Evolutionary conservation across 2,113 vertebrate genomes (phyloP), one percentile per base, ranked within the genome.

Genomic region (Amblyornis subalaris): DNA sequence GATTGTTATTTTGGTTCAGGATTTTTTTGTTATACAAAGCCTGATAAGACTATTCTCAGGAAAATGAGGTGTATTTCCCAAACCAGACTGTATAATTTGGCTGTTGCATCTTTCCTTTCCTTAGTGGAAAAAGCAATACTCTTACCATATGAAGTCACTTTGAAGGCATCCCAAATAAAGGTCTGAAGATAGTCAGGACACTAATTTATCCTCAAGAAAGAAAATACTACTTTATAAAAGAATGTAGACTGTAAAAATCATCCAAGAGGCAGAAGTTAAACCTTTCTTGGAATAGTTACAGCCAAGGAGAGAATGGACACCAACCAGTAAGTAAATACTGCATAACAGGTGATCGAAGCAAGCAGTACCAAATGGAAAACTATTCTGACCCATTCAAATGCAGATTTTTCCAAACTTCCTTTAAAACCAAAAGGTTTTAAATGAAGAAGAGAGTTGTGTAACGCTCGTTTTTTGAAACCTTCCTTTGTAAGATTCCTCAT

Each of bases 111-210:
- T 72, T 94, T 93, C 48, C 69, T 93, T 83, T 93, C 94, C 88
- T 95, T 90, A 93, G 62, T 94, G 81, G 92, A 96, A 95, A 95
- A 95, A 87, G 38, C 85, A 93, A 92, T 76, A 80, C 82, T 91
- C 65, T 82, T 74, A 93, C 92, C 47, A 85, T 85, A 96, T 97
- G 85, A 96, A 93, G 89, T 97, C 94, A 97, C 76, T 90, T 85
- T 86, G 47, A 96, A 97, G 78, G 77, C 74, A 95, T 93, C 64
- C 44, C 84, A 96, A 95, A 82, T 77, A 95, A 95, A 93, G 65
- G 64, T 80, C 84, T 93, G 86, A 87, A 91, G 90, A 93, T 28
- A 93, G 78, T 90, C 73, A 94, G 61, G 53, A 44, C 74, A 87
- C 40, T 95, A 86, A 96, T 94, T 96, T 93, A 86, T 94, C 70